Percentiles rank a stretch among this genome's conserved stretches.
These are phyloP conservation scores for Tolmerus cingulatus DNA, from an alignment of 2,888 invertebrate genomes.

Conservation along the genomic window DNA sequence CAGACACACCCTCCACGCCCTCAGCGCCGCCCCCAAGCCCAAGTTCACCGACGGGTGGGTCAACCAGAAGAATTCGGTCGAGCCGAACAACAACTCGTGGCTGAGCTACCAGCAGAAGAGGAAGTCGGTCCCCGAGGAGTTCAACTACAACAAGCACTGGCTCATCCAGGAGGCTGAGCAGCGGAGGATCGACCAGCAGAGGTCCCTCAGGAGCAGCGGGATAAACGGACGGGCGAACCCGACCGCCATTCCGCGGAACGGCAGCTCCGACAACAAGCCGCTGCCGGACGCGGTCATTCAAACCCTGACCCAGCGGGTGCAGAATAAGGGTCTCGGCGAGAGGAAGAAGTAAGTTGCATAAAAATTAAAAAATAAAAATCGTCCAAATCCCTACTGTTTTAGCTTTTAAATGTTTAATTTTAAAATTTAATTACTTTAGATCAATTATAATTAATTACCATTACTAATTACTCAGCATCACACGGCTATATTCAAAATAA, in stretches of 20 bases:
- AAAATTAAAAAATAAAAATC: too few species aligned
- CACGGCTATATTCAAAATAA: too few species aligned
- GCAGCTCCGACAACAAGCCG: slow-evolving; percentile 67
- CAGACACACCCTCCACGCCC: slow-evolving; percentile 72
- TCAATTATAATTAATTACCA: too few species aligned
- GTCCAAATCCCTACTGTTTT: too few species aligned
- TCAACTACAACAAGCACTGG: slow-evolving; percentile 86
- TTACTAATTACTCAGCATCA: too few species aligned
- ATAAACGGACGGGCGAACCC: slow-evolving; percentile 9
- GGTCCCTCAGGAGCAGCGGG: slow-evolving; percentile 48
- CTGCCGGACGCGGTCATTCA: slow-evolving; percentile 76
- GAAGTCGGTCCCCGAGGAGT: slow-evolving; percentile 69
- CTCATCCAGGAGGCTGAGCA: slow-evolving; percentile 93
- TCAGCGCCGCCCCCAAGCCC: slow-evolving; percentile 81
- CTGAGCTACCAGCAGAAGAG: slow-evolving; percentile 76
- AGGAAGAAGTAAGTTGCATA: slow-evolving; percentile 63
- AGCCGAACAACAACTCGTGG: slow-evolving; percentile 58
- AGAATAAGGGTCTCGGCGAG: slow-evolving; percentile 67
- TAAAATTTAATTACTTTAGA: too few species aligned
- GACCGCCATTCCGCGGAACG: slow-evolving; percentile 62
- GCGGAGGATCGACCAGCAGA: slow-evolving; percentile 74
- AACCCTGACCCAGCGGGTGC: slow-evolving; percentile 74
- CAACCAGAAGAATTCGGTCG: slow-evolving; percentile 55
- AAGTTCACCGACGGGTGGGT: slow-evolving; percentile 70
- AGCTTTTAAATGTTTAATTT: too few species aligned